These are phyloP conservation scores for Falco punctatus DNA, from an alignment of 2,113 vertebrate species.

Conservation along the genomic window DNA sequence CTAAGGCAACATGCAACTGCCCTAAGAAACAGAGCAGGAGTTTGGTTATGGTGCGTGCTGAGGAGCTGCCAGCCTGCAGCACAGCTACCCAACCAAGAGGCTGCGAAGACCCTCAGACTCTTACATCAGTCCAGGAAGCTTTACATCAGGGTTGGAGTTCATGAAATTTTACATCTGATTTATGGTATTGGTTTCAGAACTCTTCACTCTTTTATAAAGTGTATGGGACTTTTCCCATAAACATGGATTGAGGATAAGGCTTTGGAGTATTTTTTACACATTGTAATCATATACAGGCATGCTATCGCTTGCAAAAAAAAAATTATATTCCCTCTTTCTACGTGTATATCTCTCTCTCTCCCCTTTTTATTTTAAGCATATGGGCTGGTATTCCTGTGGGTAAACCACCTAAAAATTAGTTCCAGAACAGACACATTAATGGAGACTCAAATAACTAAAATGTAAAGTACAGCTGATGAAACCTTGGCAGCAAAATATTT, in stretches of 20 bases:
- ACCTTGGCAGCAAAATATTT: conserved; percentile 27
- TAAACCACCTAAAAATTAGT: conserved; percentile 59
- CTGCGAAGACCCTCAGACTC: not conserved
- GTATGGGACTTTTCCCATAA: not conserved
- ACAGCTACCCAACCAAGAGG: not conserved
- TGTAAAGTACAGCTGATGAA: conserved; percentile 4
- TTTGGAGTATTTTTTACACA: conserved; percentile 16
- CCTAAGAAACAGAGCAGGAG: not conserved
- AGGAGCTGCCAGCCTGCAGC: not conserved
- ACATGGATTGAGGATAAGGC: not conserved
- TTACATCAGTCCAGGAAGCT: not conserved
- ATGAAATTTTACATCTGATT: conserved; percentile 27
- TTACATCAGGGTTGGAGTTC: not conserved
- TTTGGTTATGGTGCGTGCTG: not conserved
- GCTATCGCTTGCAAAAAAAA: not conserved
- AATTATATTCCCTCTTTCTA: not conserved
- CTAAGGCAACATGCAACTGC: not conserved
- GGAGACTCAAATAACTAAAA: conserved; percentile 31
- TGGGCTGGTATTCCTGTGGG: conserved; percentile 46
- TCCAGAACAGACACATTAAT: conserved; percentile 50
- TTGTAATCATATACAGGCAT: not conserved
- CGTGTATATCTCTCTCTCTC: rapidly evolving
- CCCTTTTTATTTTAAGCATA: conserved; percentile 51
- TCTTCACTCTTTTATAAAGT: not conserved
- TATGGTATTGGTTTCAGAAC: not conserved